Base-by-base conservation (phyloP, 2,888 invertebrate genomes). In the Pinctada fucata region DNA sequence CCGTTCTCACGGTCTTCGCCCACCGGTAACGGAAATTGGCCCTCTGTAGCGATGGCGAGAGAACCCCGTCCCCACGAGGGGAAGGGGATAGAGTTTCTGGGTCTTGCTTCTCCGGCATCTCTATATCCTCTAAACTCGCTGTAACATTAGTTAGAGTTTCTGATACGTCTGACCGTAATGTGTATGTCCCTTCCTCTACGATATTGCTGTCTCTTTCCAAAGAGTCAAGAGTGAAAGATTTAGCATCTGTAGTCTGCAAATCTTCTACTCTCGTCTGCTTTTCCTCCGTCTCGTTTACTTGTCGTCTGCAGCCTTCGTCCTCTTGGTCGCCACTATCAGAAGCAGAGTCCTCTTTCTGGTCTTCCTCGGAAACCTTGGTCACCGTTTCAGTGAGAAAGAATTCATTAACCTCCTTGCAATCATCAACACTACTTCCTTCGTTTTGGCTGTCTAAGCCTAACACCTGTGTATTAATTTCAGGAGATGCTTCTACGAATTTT, bases 21-120 rank as follows among this genome's bases (percentile, higher is more conserved):
- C 88, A 89, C 65, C 89, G 81, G 74, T 87, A 88, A 45, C 87
- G 85, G 74, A 85, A 87, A 2, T 80, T 78, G 5, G 88, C 85
- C 58, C 76, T 82, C 79, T 82, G 81, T 10, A 86, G 73, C 10
- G 84, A 76, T 31, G 86, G 85, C 2, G 86, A 85, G 3, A 84
- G 67, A 68, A 71, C 75, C n/a, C 82, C 80, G 5, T 83, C 82
- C n/a, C 76, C 76, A 52, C 66, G 65, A 52, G 58, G 6, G 5
- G 58, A 52, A 10, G 6, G 5, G 58, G 6, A 48, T 10, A 68
- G 66, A 5, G 51, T 63, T 2, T 67, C 72, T n/a, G n/a, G n/a
- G 47, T 78, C 78, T 64, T 65, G 67, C 63, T 78, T 72, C 45
- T 78, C 78, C 2, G 78, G 78, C 78, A 78, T 78, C 47, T 72